These are phyloP conservation scores for Anoplophora glabripennis DNA, from an alignment of 1,140 invertebrate genomes.

Conservation along the genomic window DNA sequence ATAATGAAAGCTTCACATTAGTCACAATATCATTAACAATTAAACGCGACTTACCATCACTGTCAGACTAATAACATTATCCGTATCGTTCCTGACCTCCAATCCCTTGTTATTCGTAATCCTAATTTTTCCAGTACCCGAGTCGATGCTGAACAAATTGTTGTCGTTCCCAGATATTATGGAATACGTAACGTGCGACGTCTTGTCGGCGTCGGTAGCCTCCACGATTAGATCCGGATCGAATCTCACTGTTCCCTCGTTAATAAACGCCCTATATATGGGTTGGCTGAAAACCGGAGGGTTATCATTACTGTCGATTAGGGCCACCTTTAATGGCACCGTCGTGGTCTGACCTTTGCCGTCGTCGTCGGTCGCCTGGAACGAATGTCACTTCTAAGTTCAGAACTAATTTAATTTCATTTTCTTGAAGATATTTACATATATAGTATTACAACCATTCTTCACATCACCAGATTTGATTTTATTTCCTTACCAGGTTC, in stretches of 20 bases:
- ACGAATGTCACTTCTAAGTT: not conserved
- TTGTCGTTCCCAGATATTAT: slow-evolving; percentile 64
- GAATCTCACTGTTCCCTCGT: slow-evolving; percentile 79
- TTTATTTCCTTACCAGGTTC: too few relatives aligned
- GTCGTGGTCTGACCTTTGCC: slow-evolving; percentile 73
- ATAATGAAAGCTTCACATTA: too few relatives aligned
- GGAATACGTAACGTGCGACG: slow-evolving; percentile 75
- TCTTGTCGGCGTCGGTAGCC: slow-evolving; percentile 76
- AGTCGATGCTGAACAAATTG: slow-evolving; percentile 67
- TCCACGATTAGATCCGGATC: slow-evolving; percentile 71
- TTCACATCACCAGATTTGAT: not conserved
- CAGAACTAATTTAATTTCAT: too few relatives aligned
- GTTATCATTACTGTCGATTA: slow-evolving; percentile 86
- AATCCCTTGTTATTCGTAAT: slow-evolving; percentile 61
- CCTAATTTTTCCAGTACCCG: slow-evolving; percentile 65
- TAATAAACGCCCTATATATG: slow-evolving; percentile 74
- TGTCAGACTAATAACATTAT: slow-evolving; percentile 55
- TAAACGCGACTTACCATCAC: slow-evolving; percentile 50
- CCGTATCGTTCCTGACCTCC: slow-evolving; percentile 61
- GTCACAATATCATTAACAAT: too few relatives aligned
- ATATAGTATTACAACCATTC: not conserved
- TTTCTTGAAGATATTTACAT: not conserved
- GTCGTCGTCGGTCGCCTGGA: slow-evolving; percentile 78
- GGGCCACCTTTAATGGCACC: slow-evolving; percentile 73
- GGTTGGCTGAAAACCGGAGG: slow-evolving; percentile 71